These are phyloP conservation scores for Cottus gobio DNA, from an alignment of 2,113 vertebrate species.

Conservation along the genomic window DNA sequence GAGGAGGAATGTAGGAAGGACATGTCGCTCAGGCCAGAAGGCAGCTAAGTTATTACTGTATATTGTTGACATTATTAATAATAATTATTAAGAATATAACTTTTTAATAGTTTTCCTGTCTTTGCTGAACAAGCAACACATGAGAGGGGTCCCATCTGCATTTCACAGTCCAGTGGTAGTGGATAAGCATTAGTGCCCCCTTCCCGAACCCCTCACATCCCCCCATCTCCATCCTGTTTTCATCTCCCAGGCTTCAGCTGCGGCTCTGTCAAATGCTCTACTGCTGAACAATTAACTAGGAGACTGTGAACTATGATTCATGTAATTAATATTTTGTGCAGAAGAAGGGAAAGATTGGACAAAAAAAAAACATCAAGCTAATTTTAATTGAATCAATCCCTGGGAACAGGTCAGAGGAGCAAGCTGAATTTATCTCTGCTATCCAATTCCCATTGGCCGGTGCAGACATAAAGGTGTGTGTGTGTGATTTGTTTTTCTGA, in stretches of 20 bases:
- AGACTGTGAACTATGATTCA: conserved; percentile 80
- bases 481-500: conserved; percentile 51
- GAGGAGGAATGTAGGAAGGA: neutral
- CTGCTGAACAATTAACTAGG: conserved; percentile 80
- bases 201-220: conserved; percentile 26
- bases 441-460: conserved; percentile 31
- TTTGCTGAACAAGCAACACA: conserved; percentile 52
- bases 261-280: conserved; percentile 65
- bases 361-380: conserved; percentile 51
- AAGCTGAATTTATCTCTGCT: conserved; percentile 46
- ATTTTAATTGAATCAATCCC: conserved; percentile 76
- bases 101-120: conserved; percentile 26
- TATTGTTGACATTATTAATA: conserved; percentile 15
- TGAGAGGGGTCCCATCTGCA: conserved; percentile 74
- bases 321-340: conserved; percentile 80
- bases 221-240: conserved; percentile 62
- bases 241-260: conserved; percentile 81
- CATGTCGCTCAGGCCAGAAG: neutral
- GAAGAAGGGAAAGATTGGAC: conserved; percentile 48
- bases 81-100: conserved; percentile 23
- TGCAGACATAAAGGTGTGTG: conserved; percentile 47
- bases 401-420: conserved; percentile 67
- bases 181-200: conserved; percentile 66
- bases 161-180: conserved; percentile 81
- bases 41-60: neutral